Conservation (phyloP, 2,888 invertebrate species). For the Idaea aversata region DNA sequence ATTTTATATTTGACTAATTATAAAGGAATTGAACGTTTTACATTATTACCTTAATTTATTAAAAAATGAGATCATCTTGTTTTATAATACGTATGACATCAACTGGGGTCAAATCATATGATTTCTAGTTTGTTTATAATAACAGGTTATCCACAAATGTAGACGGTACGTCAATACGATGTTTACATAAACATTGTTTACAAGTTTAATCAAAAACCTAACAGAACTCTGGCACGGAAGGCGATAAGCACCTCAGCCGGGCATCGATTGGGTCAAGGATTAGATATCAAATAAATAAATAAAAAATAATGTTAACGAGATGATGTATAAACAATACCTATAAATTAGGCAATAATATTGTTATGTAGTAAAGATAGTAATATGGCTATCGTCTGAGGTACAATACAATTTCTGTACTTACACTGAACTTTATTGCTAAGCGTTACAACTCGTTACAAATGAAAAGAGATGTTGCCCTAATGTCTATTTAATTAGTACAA, state of each 20-base stretch:
- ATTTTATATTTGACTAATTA: neutral
- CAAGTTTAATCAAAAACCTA: constrained; percentile 35
- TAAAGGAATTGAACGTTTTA: constrained; percentile 9
- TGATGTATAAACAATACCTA: constrained; percentile 5
- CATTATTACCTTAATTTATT: constrained; percentile 15
- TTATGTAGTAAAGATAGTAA: neutral
- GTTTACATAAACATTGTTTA: constrained; percentile 43
- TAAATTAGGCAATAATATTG: neutral
- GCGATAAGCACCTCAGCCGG: constrained; percentile 35
- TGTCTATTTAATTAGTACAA: too few relatives aligned
- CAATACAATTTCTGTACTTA: neutral
- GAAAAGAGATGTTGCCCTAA: too few relatives aligned
- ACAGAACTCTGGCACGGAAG: constrained; percentile 38
- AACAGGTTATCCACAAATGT: constrained; percentile 39
- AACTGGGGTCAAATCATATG: constrained; percentile 33
- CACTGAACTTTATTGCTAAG: too few relatives aligned
- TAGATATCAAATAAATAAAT: constrained; percentile 6
- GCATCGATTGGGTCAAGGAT: constrained; percentile 31
- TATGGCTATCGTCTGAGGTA: too few relatives aligned
- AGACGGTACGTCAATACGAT: constrained; percentile 49
- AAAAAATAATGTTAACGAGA: constrained; percentile 4
- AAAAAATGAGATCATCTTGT: constrained; percentile 20
- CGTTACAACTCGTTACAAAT: too few relatives aligned
- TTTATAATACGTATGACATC: constrained; percentile 23
- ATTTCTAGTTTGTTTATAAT: constrained; percentile 33